Percentiles rank a stretch among this genome's conserved stretches.
These are phyloP conservation scores for Eustalomyia histrio DNA, from an alignment of 2,888 invertebrate species.

Conservation along the genomic window DNA sequence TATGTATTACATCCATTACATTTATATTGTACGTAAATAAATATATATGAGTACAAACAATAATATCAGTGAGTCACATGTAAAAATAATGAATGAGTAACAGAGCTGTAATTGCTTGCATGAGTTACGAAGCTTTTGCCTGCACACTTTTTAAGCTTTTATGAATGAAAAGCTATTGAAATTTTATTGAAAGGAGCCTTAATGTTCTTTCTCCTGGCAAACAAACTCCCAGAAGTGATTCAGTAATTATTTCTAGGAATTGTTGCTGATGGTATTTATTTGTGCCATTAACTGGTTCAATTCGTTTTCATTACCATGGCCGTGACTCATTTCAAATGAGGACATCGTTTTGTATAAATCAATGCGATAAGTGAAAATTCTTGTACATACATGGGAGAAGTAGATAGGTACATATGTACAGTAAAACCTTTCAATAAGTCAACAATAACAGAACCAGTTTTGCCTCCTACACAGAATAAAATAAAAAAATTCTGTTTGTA, in stretches of 20 bases:
- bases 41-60: too few species aligned
- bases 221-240: conserved; percentile 44
- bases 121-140: conserved; percentile 18
- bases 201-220: conserved; percentile 27
- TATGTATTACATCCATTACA: too few species aligned
- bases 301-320: conserved; percentile 40
- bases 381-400: background rate
- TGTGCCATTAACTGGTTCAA: conserved; percentile 32
- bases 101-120: background rate
- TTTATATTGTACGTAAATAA: too few species aligned
- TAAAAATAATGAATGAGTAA: conserved; percentile 50
- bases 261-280: conserved; percentile 52
- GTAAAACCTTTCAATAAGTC: too few species aligned
- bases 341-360: conserved; percentile 33
- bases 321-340: conserved; percentile 53
- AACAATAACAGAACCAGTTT: too few species aligned
- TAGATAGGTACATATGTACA: too few species aligned
- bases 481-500: too few species aligned
- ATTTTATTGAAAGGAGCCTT: conserved; percentile 30
- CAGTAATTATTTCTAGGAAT: conserved; percentile 60
- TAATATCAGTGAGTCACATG: conserved; percentile 45
- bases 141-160: conserved; percentile 41
- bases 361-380: conserved; percentile 11
- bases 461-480: too few species aligned
- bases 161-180: conserved; percentile 45